A percentile compares a stretch with the other conserved stretches of the same genome.
Evolutionary conservation across 2,797 vertebrate genomes (phyloP).

Genomic region (Cryptoblepharus egeriae): DNA sequence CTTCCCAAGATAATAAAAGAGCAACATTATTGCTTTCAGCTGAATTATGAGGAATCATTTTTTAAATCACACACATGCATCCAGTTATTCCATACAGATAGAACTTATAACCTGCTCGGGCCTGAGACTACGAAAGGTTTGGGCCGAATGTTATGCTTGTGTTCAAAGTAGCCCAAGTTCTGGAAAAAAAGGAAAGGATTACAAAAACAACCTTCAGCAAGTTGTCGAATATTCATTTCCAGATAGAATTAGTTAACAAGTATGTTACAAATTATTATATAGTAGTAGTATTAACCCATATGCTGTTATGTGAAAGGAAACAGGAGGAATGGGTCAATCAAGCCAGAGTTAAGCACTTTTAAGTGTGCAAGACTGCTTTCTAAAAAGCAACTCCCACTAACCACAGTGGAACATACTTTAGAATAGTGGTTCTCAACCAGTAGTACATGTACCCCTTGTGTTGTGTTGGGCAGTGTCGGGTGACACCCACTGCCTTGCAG

Average conservation of each 20-base stretch:
- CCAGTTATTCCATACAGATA: slow-evolving; percentile 68
- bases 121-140: slow-evolving; percentile 84
- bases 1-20: slow-evolving; percentile 41
- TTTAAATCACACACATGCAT: slow-evolving; percentile 69
- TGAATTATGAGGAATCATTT: slow-evolving; percentile 56
- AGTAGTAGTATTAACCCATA: slow-evolving; percentile 21
- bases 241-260: slow-evolving; percentile 15
- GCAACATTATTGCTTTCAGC: slow-evolving; percentile 44
- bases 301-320: slow-evolving; percentile 7
- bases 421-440: too few species aligned
- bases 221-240: slow-evolving; percentile 17
- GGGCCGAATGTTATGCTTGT: slow-evolving; percentile 91
- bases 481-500: too few species aligned
- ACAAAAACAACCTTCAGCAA: slow-evolving; percentile 61
- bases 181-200: slow-evolving; percentile 78
- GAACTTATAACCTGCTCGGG: slow-evolving; percentile 82
- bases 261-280: slow-evolving; percentile 21
- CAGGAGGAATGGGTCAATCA: not conserved
- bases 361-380: not conserved
- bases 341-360: slow-evolving; percentile 10
- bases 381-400: not conserved
- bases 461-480: too few species aligned
- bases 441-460: too few species aligned
- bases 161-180: slow-evolving; percentile 91
- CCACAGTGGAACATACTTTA: not conserved